phyloP scores from a whole-genome alignment of 2,888 invertebrate species.

The Gandaritis pyraliata region DNA sequence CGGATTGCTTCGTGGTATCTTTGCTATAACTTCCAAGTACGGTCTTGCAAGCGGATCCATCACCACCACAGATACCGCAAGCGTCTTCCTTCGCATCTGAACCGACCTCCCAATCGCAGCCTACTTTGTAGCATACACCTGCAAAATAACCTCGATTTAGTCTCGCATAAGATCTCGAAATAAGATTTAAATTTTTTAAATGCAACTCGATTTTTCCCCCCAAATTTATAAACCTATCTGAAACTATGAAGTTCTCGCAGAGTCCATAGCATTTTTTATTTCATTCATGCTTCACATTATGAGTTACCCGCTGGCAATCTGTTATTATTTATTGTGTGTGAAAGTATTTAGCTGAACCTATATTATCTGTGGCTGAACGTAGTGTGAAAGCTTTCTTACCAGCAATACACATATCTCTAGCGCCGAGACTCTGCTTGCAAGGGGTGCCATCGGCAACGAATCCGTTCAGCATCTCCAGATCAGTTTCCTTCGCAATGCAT shows the following conservation, averaged over 20 bases:
- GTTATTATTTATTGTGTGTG: neutral
- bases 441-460: conserved; percentile 93
- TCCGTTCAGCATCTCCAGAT: conserved; percentile 88
- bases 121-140: conserved; percentile 89
- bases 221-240: no score
- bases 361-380: no score
- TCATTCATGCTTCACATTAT: no score
- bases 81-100: conserved; percentile 91
- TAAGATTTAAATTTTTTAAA: no score
- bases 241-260: no score
- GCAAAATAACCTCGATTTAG: conserved; percentile 28
- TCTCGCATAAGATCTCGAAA: neutral
- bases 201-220: no score
- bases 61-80: conserved; percentile 94
- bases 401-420: conserved; percentile 92
- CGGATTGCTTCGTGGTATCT: conserved; percentile 81
- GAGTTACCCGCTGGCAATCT: neutral
- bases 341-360: neutral
- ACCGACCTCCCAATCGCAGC: conserved; percentile 95
- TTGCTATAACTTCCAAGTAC: conserved; percentile 90
- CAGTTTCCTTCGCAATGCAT: conserved; percentile 90
- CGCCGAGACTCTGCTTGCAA: conserved; percentile 88
- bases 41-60: conserved; percentile 91
- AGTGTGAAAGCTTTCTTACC: conserved; percentile 54
- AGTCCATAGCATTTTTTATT: no score